These are phyloP conservation scores for Helarctos malayanus DNA, from an alignment of 2,797 vertebrate genomes.

Conservation along the genomic window DNA sequence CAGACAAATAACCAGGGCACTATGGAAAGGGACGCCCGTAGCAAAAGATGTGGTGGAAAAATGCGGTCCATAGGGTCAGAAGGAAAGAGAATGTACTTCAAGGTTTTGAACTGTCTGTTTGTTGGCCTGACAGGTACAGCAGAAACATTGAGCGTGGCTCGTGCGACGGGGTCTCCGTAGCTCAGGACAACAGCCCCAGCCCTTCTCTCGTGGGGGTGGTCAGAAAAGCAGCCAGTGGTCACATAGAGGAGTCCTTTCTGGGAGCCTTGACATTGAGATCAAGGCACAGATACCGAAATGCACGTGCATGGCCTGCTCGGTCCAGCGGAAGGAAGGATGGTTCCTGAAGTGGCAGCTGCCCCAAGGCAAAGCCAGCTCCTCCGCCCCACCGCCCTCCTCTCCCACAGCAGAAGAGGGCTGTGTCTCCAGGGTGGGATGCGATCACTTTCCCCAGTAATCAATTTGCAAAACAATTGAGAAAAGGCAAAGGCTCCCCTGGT, in stretches of 20 bases:
- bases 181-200: not conserved
- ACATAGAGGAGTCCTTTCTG: not conserved
- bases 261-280: slow-evolving; percentile 11
- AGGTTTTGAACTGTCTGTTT: not conserved
- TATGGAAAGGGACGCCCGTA: accelerated
- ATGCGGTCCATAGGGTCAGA: accelerated
- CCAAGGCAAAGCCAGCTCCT: not conserved
- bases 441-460: slow-evolving; percentile 56
- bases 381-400: not conserved
- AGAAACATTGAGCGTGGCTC: not conserved
- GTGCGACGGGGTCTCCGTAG: not conserved
- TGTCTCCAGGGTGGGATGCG: not conserved
- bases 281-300: not conserved
- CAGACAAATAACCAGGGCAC: not conserved
- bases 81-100: not conserved
- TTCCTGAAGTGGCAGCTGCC: not conserved
- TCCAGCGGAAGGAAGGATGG: not conserved
- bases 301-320: accelerated
- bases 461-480: slow-evolving; percentile 77
- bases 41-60: not conserved
- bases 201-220: not conserved
- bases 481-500: slow-evolving; percentile 12
- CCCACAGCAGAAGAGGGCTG: not conserved
- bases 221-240: not conserved
- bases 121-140: not conserved